Evolutionary conservation across 2,888 invertebrate species (phyloP).

Genomic region (Notocelia uddmanniana): DNA sequence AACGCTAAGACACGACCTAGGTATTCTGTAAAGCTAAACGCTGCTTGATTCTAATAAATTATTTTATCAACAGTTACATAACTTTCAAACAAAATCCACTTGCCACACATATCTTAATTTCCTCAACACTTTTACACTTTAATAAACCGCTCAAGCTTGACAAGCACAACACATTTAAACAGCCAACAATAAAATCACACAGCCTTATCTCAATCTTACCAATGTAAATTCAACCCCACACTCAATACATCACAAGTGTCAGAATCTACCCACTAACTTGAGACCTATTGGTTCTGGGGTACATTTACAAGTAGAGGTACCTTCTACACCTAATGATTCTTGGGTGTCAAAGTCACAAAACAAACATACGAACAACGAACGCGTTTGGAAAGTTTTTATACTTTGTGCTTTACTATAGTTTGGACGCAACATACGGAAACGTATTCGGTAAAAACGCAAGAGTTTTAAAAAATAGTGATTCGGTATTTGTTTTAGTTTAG

Average conservation of each 20-base stretch:
- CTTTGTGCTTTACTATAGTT: constrained; percentile 44
- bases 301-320: constrained; percentile 31
- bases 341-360: constrained; percentile 43
- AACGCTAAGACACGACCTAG: too few species aligned
- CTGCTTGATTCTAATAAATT: too few species aligned
- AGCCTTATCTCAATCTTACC: constrained; percentile 24
- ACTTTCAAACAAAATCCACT: constrained; percentile 2
- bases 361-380: constrained; percentile 36
- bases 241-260: background rate
- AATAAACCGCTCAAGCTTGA: constrained; percentile 14
- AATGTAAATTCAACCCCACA: background rate
- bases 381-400: constrained; percentile 45
- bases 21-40: too few species aligned
- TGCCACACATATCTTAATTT: constrained; percentile 10
- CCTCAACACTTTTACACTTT: constrained; percentile 2
- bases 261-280: background rate
- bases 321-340: constrained; percentile 42
- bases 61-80: too few species aligned
- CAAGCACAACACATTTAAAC: constrained; percentile 22
- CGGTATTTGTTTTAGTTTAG: too few species aligned
- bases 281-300: background rate
- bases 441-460: background rate
- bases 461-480: too few species aligned
- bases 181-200: constrained; percentile 24
- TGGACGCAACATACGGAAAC: background rate